Evolutionary conservation across 1,140 invertebrate genomes (phyloP).

Genomic region (Achatina immaculata): DNA sequence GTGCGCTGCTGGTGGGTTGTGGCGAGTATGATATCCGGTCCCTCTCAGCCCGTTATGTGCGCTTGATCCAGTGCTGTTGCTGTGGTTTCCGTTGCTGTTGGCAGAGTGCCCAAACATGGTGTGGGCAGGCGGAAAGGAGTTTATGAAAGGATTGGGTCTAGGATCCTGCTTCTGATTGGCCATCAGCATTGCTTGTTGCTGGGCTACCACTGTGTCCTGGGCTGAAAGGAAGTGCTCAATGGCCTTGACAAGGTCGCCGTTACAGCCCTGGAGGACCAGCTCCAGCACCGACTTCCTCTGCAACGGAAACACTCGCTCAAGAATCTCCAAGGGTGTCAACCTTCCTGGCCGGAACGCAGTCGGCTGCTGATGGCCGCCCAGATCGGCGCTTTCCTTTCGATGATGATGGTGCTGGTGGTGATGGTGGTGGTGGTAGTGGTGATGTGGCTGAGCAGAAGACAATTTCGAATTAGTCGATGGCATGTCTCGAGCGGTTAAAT

Average conservation of each 20-base stretch:
- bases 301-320: constrained; percentile 87
- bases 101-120: neutral
- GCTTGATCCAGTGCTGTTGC: constrained; percentile 30
- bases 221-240: constrained; percentile 78
- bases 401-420: constrained; percentile 1
- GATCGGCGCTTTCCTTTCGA: neutral
- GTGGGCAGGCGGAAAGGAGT: constrained; percentile 10
- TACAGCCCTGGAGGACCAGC: constrained; percentile 86
- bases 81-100: neutral
- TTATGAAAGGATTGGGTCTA: constrained; percentile 31
- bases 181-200: constrained; percentile 50
- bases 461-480: neutral
- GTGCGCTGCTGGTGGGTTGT: constrained; percentile 23
- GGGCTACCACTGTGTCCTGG: constrained; percentile 65
- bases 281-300: constrained; percentile 87
- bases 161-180: constrained; percentile 13
- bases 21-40: constrained; percentile 12
- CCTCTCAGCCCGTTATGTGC: constrained; percentile 11
- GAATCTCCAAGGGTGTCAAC: constrained; percentile 83
- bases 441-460: neutral
- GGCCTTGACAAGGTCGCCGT: constrained; percentile 85
- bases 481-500: neutral
- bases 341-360: constrained; percentile 65
- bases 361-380: constrained; percentile 1
- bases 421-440: neutral